A percentile compares a stretch with the other conserved stretches of the same genome.
phyloP scores from a whole-genome alignment of 2,888 invertebrate genomes.

The Cybosia mesomella region DNA sequence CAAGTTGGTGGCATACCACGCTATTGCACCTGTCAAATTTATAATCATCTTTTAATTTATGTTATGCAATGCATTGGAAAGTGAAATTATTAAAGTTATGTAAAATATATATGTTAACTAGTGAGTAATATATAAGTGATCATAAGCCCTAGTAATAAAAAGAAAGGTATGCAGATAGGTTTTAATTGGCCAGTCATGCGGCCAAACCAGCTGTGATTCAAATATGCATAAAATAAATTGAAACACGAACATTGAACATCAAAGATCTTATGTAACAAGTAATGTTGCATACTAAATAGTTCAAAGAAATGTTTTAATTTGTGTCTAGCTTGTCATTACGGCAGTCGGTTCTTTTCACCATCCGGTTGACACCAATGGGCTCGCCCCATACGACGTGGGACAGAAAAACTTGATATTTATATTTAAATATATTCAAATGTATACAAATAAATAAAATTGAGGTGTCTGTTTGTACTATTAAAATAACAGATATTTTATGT shows the following conservation, averaged over 20 bases:
- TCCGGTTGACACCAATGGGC: too few species aligned
- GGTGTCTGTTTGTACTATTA: too few species aligned
- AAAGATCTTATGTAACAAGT: neutral
- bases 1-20: neutral
- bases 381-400: too few species aligned
- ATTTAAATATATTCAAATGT: neutral
- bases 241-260: neutral
- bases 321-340: too few species aligned
- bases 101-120: constrained; percentile 30
- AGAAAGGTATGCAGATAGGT: constrained; percentile 11
- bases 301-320: too few species aligned
- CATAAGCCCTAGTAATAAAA: constrained; percentile 24
- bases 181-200: constrained; percentile 11
- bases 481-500: too few species aligned
- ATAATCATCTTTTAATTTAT: constrained; percentile 6
- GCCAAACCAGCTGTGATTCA: neutral
- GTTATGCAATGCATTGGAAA: constrained; percentile 44
- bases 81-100: constrained; percentile 31
- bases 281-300: neutral
- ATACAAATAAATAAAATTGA: too few species aligned
- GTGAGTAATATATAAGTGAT: constrained; percentile 14
- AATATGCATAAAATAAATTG: neutral
- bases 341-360: too few species aligned
- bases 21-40: neutral
- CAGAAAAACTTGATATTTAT: neutral